Conservation (phyloP, 2,888 invertebrate species). For the Cryptosula pallasiana region DNA sequence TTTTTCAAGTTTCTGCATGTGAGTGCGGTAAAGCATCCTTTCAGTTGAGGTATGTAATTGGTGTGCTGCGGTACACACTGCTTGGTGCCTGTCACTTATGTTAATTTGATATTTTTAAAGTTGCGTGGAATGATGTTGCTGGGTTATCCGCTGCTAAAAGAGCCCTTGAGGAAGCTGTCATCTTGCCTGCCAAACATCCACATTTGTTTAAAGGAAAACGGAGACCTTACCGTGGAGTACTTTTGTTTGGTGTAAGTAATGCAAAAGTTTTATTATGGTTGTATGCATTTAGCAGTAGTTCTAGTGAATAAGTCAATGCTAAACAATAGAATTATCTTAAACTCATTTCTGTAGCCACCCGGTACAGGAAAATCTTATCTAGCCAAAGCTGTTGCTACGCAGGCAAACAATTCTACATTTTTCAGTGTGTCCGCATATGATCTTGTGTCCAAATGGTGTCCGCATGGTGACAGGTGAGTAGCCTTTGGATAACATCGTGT, state of each 20-base stretch:
- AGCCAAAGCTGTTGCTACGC: constrained; percentile 98
- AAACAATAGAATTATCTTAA: background rate
- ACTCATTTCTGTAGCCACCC: constrained; percentile 83
- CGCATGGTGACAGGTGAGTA: constrained; percentile 88
- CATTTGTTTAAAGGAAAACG: constrained; percentile 96
- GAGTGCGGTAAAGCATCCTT: too few species aligned
- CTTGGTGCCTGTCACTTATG: too few species aligned
- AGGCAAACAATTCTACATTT: constrained; percentile 98
- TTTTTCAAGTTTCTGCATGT: too few species aligned
- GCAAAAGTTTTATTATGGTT: background rate
- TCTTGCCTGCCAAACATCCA: constrained; percentile 95
- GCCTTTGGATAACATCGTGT: too few species aligned
- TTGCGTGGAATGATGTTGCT: constrained; percentile 97
- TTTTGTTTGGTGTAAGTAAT: constrained; percentile 77
- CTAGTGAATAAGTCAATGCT: background rate
- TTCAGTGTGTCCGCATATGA: constrained; percentile 98
- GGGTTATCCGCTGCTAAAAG: constrained; percentile 95
- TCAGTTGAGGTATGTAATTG: too few species aligned
- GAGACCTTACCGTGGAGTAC: constrained; percentile 97
- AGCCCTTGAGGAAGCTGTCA: constrained; percentile 96
- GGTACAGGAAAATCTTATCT: constrained; percentile 99
- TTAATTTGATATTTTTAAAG: too few species aligned
- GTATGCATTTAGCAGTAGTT: background rate
- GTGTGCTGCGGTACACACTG: too few species aligned
- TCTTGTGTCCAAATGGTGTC: constrained; percentile 97